Conservation (phyloP, 2,113 vertebrate species). For the Typhlomys cinereus region DNA sequence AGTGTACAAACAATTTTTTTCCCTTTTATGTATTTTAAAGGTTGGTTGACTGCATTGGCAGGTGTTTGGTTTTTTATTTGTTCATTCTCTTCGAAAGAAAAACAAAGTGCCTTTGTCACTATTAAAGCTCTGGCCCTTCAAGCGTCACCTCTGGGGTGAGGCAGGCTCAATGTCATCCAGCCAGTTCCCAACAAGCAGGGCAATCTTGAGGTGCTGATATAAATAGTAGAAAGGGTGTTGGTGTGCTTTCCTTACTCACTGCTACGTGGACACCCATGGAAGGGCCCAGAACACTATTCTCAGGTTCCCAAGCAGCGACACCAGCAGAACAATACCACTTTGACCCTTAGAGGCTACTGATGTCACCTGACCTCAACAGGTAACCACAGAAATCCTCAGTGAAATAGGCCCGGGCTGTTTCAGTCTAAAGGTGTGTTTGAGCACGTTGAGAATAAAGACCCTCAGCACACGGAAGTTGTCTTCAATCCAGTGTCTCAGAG, state of each 20-base stretch:
- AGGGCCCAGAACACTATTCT: neutral
- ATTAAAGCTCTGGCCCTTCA: slow-evolving; percentile 77
- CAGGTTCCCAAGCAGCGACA: neutral
- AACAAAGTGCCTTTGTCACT: slow-evolving; percentile 77
- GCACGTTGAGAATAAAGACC: neutral
- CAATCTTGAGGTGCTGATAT: neutral
- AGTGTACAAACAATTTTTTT: neutral
- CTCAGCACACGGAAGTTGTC: neutral
- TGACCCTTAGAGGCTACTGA: neutral
- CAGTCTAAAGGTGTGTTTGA: slow-evolving; percentile 8
- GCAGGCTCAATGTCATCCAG: slow-evolving; percentile 29
- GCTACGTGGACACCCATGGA: accelerated
- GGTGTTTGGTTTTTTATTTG: slow-evolving; percentile 76
- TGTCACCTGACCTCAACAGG: neutral
- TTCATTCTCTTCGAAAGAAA: no score
- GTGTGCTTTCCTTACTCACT: neutral
- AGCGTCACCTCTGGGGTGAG: slow-evolving; percentile 74
- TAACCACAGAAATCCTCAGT: neutral
- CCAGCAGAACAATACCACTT: neutral
- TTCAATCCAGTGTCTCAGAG: neutral
- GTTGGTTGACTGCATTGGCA: slow-evolving; percentile 77
- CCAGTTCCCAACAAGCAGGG: neutral
- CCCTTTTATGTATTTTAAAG: slow-evolving; percentile 77
- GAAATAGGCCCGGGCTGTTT: neutral
- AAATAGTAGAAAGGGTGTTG: neutral